Base-by-base conservation (phyloP, 2,888 invertebrate genomes). In the Leptinotarsa tumamoca region DNA sequence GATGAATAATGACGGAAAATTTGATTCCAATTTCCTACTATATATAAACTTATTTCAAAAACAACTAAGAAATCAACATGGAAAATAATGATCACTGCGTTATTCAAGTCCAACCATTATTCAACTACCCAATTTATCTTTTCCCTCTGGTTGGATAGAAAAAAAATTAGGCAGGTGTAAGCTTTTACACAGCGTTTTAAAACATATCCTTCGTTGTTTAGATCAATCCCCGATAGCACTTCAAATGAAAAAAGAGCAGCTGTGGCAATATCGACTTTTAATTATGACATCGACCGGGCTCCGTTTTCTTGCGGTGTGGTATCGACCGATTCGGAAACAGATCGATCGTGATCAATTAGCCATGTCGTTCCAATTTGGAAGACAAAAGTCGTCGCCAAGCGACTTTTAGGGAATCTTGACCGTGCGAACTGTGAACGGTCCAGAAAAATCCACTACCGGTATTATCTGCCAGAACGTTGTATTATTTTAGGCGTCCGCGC, bases 381-480 rank as follows among this genome's bases (percentile, higher is more conserved):
- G 33, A 21, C 54, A 68, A 54, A 68, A 52, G 52, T 52, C 58
- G 5, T 43, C 43, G n/a, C 56, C 56, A 5, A 33, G 58, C 56
- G 14, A 69, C 15, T 63, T 63, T 63, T 43, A 33, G 7, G n/a
- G n/a, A 33, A 63, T 33, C 63, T 27, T 33, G 63, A 27, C 21
- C 15, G 21, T 58, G 13, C 21, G 21, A 58, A 58, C 58, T 10
- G 43, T 3, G 43, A 43, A 43, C 51, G 50, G n/a, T 61, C 51
- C 21, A 33, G 61, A 63, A 63, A 63, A 63, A 63, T 63, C 15
- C 21, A 71, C 68, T 73, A 68, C 73, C 73, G 73, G 73, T 73
- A 54, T 23, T 51, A 51, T 21, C 61, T 61, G 73, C 73, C 73
- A 73, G 63, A 68, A 56, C 54, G 58, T 72, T 56, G 68, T 49